Conservation (phyloP, 2,888 invertebrate genomes). For the Drosophila anceps region DNA sequence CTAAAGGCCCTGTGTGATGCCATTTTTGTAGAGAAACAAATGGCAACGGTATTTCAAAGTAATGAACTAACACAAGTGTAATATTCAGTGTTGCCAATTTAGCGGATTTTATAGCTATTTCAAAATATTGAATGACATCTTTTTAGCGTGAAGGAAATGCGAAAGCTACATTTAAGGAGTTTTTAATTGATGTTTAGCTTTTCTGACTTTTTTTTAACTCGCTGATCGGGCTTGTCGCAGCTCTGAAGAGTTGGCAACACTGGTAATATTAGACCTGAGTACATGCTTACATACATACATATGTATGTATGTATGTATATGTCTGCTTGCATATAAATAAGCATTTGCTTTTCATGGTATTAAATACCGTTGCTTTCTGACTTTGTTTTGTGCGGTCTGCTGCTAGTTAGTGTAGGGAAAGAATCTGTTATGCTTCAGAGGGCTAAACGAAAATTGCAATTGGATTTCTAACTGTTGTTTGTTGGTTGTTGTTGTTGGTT, state of each 20-base stretch:
- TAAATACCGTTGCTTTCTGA: slow-evolving; percentile 39
- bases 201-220: too few relatives aligned
- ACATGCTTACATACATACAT: background rate
- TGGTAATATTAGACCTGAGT: too few relatives aligned
- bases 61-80: slow-evolving; percentile 34
- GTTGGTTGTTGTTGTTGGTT: background rate
- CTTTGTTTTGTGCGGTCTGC: background rate
- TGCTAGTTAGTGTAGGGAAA: background rate
- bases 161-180: too few relatives aligned
- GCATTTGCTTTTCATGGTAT: slow-evolving; percentile 28
- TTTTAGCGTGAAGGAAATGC: too few relatives aligned
- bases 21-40: slow-evolving; percentile 70
- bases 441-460: slow-evolving; percentile 23
- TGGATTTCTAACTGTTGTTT: slow-evolving; percentile 30
- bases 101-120: too few relatives aligned
- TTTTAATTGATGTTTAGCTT: too few relatives aligned
- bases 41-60: slow-evolving; percentile 68
- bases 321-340: slow-evolving; percentile 7
- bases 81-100: too few relatives aligned
- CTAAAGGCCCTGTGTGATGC: slow-evolving; percentile 52
- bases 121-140: too few relatives aligned
- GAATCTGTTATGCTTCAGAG: slow-evolving; percentile 8
- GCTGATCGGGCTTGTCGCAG: too few relatives aligned
- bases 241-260: too few relatives aligned
- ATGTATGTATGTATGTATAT: background rate